Base-by-base conservation (phyloP, 2,113 vertebrate genomes). In the Hoplias malabaricus region DNA sequence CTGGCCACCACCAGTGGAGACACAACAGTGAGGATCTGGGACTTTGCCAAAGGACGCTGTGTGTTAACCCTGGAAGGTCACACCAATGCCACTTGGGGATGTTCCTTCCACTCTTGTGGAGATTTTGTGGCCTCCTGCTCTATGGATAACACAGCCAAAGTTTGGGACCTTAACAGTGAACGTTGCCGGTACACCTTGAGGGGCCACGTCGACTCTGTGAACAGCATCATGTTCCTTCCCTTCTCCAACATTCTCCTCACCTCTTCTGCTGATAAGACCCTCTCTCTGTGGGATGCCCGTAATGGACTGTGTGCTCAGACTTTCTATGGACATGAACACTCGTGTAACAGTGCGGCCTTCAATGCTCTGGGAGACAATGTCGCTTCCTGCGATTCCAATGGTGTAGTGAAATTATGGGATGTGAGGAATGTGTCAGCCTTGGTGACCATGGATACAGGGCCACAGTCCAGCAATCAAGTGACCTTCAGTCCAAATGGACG, bases 111-210 rank as follows among this genome's bases (percentile, higher is more conserved):
- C 75, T 89, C 90, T 0, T 88, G 90, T 0, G 94, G 94, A 0
- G 83, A 93, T 82, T 91, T 95, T 5, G 84, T 97, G 81, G 95
- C 93, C 13, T 97, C 95, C 36, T 94, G 94, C 56, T 98, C 94
- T 0, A 33, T 87, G 46, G 94, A 96, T 48, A 86, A 78, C 62
- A 95, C 93, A 87, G 89, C 3, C 65, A 90, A 92, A 84, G 87
- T 94, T 80, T 93, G 93, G 93, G 94, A 95, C 80, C 69, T 94
- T 2, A 91, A 91, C 43, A 95, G 94, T 50, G 92, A 92, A 84
- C 89, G 87, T 73, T 95, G 94, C 83, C 87, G 88, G 57, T 85
- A 70, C 0, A 93, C 87, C 0, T 79, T 93, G 59, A 86, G 87
- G 7, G 92, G 93, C 68, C 94, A 93, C 34, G 80, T 87, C 2